Evolutionary conservation across 2,797 vertebrate species (phyloP).

Genomic region (Sebastes vulpes): DNA sequence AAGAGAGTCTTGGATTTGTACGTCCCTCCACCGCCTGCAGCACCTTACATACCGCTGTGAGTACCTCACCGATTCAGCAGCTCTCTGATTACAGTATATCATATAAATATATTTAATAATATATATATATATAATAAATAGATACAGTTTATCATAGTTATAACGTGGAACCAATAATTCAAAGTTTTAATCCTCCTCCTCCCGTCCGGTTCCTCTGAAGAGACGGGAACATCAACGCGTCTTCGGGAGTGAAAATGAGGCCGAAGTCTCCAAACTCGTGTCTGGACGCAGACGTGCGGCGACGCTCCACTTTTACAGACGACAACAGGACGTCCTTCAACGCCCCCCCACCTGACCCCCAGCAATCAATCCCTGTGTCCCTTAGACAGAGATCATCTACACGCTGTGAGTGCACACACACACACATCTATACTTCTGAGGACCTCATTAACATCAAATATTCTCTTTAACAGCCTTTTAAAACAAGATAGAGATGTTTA

Average conservation of each 20-base stretch:
- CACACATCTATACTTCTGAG: not conserved
- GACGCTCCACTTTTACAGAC: constrained; percentile 84
- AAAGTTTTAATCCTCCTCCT: not conserved
- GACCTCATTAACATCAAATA: not conserved
- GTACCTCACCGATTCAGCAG: constrained; percentile 26
- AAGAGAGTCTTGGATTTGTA: constrained; percentile 91
- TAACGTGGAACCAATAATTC: too few species aligned
- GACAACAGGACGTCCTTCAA: constrained; percentile 71
- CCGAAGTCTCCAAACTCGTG: constrained; percentile 91
- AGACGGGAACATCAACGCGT: constrained; percentile 72
- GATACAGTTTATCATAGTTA: not conserved
- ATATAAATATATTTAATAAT: too few species aligned
- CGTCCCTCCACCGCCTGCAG: constrained; percentile 91
- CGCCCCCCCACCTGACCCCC: constrained; percentile 80
- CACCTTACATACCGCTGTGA: constrained; percentile 91
- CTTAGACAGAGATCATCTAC: constrained; percentile 88
- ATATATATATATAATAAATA: too few species aligned
- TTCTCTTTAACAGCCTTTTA: not conserved
- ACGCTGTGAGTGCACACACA: constrained; percentile 79
- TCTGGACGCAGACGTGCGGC: constrained; percentile 88
- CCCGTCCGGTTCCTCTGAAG: constrained; percentile 67
- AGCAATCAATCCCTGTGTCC: constrained; percentile 78
- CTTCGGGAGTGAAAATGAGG: constrained; percentile 52
- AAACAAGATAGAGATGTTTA: not conserved
- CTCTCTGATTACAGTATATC: not conserved